Conservation (phyloP, 2,888 invertebrate genomes). For the Lasioglossum morio region DNA sequence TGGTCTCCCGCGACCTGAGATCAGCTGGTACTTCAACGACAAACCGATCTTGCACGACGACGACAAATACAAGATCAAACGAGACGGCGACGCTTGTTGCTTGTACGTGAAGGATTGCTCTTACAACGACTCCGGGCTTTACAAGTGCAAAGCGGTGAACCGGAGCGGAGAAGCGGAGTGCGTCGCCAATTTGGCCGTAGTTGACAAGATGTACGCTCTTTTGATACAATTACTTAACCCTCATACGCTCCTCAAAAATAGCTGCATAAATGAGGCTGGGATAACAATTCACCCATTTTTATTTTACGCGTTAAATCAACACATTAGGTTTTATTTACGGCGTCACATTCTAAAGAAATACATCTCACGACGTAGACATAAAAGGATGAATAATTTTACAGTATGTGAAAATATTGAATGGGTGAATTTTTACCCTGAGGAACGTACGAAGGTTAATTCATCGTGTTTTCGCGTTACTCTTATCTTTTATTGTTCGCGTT, state of each 20-base stretch:
- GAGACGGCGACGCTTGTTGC: slow-evolving; percentile 92
- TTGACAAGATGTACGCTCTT: slow-evolving; percentile 92
- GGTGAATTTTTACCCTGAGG: too few species aligned
- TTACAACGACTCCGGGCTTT: slow-evolving; percentile 89
- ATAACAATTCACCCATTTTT: too few species aligned
- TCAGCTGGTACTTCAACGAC: slow-evolving; percentile 95
- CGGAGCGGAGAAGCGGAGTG: slow-evolving; percentile 92
- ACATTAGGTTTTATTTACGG: too few species aligned
- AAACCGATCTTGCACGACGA: slow-evolving; percentile 88
- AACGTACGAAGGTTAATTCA: not conserved
- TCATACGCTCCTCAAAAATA: too few species aligned
- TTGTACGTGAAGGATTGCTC: slow-evolving; percentile 90
- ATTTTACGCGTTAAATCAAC: too few species aligned
- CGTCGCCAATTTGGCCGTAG: slow-evolving; percentile 90
- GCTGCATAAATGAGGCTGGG: too few species aligned
- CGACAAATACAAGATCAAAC: slow-evolving; percentile 90
- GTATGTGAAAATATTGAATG: too few species aligned
- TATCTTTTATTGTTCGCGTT: not conserved
- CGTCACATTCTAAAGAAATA: too few species aligned
- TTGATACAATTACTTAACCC: not conserved
- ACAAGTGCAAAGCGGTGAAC: slow-evolving; percentile 92
- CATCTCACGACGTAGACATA: too few species aligned
- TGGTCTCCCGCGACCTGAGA: slow-evolving; percentile 93
- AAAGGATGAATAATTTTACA: too few species aligned
- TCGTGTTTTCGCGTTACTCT: not conserved